Base-by-base conservation (phyloP, 2,113 vertebrate species). In the Zeus faber region DNA sequence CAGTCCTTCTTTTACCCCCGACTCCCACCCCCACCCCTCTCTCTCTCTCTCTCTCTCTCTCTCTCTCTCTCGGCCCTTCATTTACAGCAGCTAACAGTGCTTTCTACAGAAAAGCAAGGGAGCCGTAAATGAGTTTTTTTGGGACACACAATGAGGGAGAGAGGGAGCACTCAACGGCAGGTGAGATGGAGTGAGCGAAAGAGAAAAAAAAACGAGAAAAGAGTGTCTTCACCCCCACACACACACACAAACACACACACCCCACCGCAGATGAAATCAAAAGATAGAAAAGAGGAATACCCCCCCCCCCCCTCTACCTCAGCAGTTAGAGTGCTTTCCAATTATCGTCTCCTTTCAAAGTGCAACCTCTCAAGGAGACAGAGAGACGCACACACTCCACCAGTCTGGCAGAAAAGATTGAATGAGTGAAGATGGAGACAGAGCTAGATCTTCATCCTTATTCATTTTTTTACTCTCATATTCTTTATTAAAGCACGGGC, bases 61-160 rank as follows among this genome's bases (percentile, higher is more conserved):
- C n/a, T n/a, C n/a, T n/a, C n/a, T n/a, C n/a, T n/a, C n/a, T n/a
- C n/a, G 69, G 75, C 37, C 72, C 61, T 51, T 73, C 65, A 68
- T 77, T 74, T 69, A 80, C 40, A 67, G 50, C 54, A 27, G 27
- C 48, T 33, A 74, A 74, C 45, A 55, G 54, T 65, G 58, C 74
- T 84, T 65, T 72, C 58, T 50, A 13, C 51, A 65, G 45, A 54
- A 71, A 56, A n/a, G 47, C 56, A 59, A 72, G 73, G 72, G 74
- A 65, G n/a, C 62, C 71, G 77, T 70, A 82, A n/a, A 85, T 87
- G 79, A 77, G 67, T 77, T 74, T 79, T 81, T 83, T 81, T 78
- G 73, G 46, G 23, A 53, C 58, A 68, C 76, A 82, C 79, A 85
- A 85, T 74, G 61, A 44, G 18, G 75, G 65, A 67, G 52, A 10